phyloP scores from a whole-genome alignment of 2,888 invertebrate species.

The Harmothoe impar region DNA sequence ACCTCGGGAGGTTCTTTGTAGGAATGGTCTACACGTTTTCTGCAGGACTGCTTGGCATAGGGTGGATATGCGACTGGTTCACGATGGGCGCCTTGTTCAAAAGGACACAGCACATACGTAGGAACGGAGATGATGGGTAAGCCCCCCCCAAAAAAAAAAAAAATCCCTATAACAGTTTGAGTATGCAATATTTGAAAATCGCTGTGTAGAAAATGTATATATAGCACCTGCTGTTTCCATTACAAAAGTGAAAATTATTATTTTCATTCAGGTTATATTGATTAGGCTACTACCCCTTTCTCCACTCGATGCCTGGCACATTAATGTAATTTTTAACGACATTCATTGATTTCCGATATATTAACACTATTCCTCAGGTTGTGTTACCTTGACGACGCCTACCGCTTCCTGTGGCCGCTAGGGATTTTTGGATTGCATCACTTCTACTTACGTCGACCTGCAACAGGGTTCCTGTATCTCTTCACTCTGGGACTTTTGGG shows the following conservation, averaged over 20 bases:
- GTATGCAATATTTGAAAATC: no score
- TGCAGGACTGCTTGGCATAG: slow-evolving; percentile 56
- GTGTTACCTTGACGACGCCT: slow-evolving; percentile 58
- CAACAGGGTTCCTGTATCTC: slow-evolving; percentile 48
- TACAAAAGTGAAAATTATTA: no score
- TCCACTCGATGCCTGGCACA: no score
- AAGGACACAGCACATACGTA: slow-evolving; percentile 34
- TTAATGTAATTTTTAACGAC: no score
- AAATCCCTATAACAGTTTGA: no score
- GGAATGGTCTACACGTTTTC: slow-evolving; percentile 62
- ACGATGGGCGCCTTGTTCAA: slow-evolving; percentile 6
- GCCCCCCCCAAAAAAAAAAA: no score
- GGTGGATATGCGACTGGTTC: slow-evolving; percentile 60
- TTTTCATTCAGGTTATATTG: no score
- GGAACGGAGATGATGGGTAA: slow-evolving; percentile 32
- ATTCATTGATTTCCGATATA: no score
- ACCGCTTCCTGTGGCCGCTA: slow-evolving; percentile 48
- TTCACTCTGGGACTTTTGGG: slow-evolving; percentile 26
- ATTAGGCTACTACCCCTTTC: no score
- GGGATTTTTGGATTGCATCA: slow-evolving; percentile 61
- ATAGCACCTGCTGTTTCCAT: no score
- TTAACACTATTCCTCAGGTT: neutral
- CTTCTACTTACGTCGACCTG: slow-evolving; percentile 61
- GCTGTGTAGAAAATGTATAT: no score
- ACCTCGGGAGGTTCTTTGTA: slow-evolving; percentile 55